Conservation (phyloP, 2,113 vertebrate species). For the Takifugu bimaculatus region DNA sequence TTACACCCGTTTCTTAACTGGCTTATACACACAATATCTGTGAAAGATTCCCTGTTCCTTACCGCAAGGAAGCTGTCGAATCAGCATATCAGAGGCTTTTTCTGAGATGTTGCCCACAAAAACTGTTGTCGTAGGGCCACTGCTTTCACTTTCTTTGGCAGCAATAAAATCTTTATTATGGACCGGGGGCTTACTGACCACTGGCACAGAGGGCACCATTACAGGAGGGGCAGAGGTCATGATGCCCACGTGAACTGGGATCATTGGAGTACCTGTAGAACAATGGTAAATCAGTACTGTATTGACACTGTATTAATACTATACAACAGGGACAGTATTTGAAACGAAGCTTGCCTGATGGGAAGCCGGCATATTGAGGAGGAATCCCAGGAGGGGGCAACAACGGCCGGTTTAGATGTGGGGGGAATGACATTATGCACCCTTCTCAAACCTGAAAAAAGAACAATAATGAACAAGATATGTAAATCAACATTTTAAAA, state of each 20-base stretch:
- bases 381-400: slow-evolving; percentile 91
- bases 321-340: too few species aligned
- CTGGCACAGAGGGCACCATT: slow-evolving; percentile 84
- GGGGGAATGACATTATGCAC: slow-evolving; percentile 91
- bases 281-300: not conserved
- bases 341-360: slow-evolving; percentile 77
- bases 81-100: slow-evolving; percentile 98
- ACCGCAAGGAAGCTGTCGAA: slow-evolving; percentile 96
- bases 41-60: slow-evolving; percentile 56
- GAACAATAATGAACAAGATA: slow-evolving; percentile 19
- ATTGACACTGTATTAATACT: not conserved
- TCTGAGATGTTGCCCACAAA: slow-evolving; percentile 99
- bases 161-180: slow-evolving; percentile 82
- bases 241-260: slow-evolving; percentile 97
- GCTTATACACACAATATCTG: not conserved
- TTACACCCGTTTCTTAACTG: not conserved
- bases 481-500: too few species aligned
- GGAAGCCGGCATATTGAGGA: slow-evolving; percentile 92
- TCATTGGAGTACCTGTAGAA: slow-evolving; percentile 87
- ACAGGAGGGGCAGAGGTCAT: slow-evolving; percentile 90
- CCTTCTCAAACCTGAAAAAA: slow-evolving; percentile 14
- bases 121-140: slow-evolving; percentile 94
- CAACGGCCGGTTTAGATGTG: slow-evolving; percentile 93
- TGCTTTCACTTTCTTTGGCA: slow-evolving; percentile 86
- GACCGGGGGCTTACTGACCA: slow-evolving; percentile 90